These are phyloP conservation scores for Pygoscelis antarcticus DNA, from an alignment of 2,113 vertebrate genomes.

Conservation along the genomic window DNA sequence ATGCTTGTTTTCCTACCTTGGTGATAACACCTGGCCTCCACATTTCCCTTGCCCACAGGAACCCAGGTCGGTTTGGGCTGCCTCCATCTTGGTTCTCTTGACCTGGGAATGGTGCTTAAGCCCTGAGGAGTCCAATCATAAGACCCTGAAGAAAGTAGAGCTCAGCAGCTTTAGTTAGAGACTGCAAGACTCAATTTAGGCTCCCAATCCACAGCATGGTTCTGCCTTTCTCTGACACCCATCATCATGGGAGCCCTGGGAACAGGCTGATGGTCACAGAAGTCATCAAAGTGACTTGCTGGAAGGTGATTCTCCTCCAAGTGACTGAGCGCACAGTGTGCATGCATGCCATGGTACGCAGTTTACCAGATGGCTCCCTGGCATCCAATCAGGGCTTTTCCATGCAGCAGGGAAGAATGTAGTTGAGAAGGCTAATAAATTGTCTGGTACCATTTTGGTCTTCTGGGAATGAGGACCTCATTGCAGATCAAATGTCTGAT, in stretches of 20 bases:
- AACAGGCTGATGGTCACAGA: neutral
- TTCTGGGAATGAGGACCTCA: neutral
- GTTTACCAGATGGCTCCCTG: slow-evolving; percentile 1
- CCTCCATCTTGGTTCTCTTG: neutral
- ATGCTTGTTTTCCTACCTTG: neutral
- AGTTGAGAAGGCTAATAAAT: neutral
- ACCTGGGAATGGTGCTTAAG: neutral
- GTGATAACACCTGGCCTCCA: neutral
- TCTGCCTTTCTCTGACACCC: neutral
- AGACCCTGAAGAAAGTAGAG: neutral
- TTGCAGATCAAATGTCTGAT: slow-evolving; percentile 2
- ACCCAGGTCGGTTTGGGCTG: neutral
- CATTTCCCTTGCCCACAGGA: neutral
- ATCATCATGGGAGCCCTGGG: neutral
- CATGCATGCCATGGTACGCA: neutral
- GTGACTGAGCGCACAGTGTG: neutral
- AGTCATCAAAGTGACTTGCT: neutral
- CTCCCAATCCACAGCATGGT: neutral
- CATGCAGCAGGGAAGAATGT: neutral
- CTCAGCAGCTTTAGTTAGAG: neutral
- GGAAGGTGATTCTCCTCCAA: neutral
- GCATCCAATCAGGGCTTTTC: neutral
- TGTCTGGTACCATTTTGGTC: neutral
- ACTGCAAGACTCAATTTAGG: neutral
- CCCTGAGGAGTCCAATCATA: neutral